Percentiles rank a stretch among this genome's conserved stretches.
phyloP scores from a whole-genome alignment of 2,797 vertebrate species.

The Sebastiscus tertius region DNA sequence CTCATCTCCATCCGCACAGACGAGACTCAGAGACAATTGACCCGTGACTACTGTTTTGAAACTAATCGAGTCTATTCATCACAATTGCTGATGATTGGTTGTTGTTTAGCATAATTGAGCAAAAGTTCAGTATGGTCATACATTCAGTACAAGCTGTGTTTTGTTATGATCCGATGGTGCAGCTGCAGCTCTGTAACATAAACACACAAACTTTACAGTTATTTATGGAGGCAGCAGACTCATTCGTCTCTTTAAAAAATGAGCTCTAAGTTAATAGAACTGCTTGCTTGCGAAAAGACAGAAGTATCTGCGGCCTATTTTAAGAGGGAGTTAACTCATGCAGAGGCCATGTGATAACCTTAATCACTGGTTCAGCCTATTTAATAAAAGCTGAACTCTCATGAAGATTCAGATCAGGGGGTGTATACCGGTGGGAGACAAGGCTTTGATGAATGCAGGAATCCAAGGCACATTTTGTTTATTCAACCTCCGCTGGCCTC shows the following conservation, averaged over 20 bases:
- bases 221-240: constrained; percentile 46
- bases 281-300: constrained; percentile 41
- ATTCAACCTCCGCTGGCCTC: not conserved
- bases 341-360: constrained; percentile 35
- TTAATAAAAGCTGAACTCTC: constrained; percentile 21
- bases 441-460: not conserved
- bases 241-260: constrained; percentile 52
- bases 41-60: constrained; percentile 12
- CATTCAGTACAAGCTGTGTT: constrained; percentile 34
- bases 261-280: constrained; percentile 30
- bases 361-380: constrained; percentile 48
- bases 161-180: constrained; percentile 43
- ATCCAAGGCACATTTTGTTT: constrained; percentile 1
- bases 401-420: constrained; percentile 7
- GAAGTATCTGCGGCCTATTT: constrained; percentile 47
- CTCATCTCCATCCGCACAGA: not conserved
- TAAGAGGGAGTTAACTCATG: constrained; percentile 43
- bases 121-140: constrained; percentile 10
- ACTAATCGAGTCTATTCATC: constrained; percentile 27
- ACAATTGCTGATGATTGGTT: constrained; percentile 11
- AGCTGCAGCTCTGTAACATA: constrained; percentile 32
- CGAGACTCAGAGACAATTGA: not conserved
- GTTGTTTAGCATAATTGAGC: constrained; percentile 31
- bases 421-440: not conserved
- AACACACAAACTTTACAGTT: constrained; percentile 33